Conservation (phyloP, 2,797 vertebrate species). For the Chiroxiphia lanceolata region DNA sequence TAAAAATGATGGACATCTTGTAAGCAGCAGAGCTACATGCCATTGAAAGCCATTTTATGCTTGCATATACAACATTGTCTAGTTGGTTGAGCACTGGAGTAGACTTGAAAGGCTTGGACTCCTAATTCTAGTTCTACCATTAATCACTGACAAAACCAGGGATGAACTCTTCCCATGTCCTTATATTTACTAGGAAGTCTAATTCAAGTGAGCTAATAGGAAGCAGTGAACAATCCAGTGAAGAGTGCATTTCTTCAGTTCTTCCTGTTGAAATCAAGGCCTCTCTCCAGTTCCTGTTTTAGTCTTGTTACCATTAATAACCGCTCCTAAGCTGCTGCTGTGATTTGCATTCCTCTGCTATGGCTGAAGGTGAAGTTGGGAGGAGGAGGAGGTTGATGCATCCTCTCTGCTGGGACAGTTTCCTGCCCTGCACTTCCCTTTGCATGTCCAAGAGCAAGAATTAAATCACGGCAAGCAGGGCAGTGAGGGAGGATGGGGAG, state of each 20-base stretch:
- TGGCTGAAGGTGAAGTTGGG: not conserved
- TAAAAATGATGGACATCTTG: not conserved
- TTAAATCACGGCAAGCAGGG: not conserved
- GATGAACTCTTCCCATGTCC: not conserved
- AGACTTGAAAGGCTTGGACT: not conserved
- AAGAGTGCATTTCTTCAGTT: constrained; percentile 24
- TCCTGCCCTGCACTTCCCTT: constrained; percentile 11
- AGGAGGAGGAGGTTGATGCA: not conserved
- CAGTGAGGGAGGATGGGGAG: not conserved
- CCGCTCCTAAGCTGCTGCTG: not conserved
- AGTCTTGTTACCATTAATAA: constrained; percentile 26
- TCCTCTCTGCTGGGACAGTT: not conserved
- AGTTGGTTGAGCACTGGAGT: not conserved
- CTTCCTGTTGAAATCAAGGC: constrained; percentile 51
- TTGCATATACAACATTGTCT: fast-evolving
- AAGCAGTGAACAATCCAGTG: constrained; percentile 24
- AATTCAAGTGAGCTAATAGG: constrained; percentile 26
- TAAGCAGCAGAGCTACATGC: not conserved
- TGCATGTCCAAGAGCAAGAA: not conserved
- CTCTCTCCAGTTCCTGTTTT: constrained; percentile 40
- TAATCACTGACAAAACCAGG: not conserved
- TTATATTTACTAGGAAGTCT: not conserved
- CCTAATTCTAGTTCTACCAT: not conserved
- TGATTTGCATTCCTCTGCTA: not conserved
- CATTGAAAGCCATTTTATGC: not conserved